Conservation (phyloP, 2,797 vertebrate species). For the Gallinago stenura region DNA sequence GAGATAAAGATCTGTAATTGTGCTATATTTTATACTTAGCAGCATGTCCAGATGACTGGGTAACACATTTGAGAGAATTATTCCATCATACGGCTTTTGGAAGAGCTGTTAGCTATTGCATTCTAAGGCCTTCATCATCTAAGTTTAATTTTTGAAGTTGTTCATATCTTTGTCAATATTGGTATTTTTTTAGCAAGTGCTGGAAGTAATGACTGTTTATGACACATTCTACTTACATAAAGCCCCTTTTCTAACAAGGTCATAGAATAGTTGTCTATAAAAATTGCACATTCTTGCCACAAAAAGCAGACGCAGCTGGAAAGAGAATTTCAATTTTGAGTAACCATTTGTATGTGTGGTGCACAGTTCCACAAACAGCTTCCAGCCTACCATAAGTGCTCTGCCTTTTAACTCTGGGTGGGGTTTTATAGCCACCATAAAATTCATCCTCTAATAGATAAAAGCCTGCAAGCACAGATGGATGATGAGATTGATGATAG, state of each 20-base stretch:
- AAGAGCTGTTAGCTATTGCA: constrained; percentile 52
- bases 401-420: not conserved
- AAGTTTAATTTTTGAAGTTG: constrained; percentile 72
- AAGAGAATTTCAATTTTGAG: constrained; percentile 39
- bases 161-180: constrained; percentile 62
- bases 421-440: not conserved
- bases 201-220: constrained; percentile 74
- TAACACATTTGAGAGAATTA: constrained; percentile 60
- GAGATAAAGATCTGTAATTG: constrained; percentile 46
- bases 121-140: constrained; percentile 38
- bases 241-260: constrained; percentile 53
- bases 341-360: not conserved
- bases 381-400: not conserved
- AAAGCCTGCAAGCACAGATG: not conserved
- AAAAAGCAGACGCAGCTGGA: constrained; percentile 50
- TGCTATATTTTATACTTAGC: constrained; percentile 50
- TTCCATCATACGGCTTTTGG: constrained; percentile 15
- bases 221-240: constrained; percentile 21
- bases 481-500: not conserved
- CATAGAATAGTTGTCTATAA: constrained; percentile 49
- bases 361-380: not conserved
- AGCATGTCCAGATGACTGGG: constrained; percentile 19
- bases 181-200: constrained; percentile 55
- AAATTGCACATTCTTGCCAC: constrained; percentile 21
- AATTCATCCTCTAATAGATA: not conserved